Base-by-base conservation (phyloP, 2,797 vertebrate genomes). In the Champsocephalus esox region DNA sequence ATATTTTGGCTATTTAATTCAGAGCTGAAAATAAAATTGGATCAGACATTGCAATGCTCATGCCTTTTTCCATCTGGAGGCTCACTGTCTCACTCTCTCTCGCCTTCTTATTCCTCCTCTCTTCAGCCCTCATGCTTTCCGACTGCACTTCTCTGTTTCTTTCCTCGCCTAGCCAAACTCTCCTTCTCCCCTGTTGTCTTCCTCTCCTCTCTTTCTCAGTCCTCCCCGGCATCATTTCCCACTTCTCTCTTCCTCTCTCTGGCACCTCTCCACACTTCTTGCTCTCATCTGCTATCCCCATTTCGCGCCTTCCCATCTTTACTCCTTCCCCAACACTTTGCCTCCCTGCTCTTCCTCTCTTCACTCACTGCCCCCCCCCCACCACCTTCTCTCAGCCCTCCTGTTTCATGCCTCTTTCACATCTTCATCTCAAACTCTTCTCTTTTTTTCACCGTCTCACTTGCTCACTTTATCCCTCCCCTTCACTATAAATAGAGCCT, bases 21-120 rank as follows among this genome's bases (percentile, higher is more conserved):
- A 64, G 76, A 65, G 83, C 81, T 79, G 71, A 78, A 88, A 84
- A 91, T 89, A 89, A 90, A 92, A 92, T 81, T 89, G 91, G 88
- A 93, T 92, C 79, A 81, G 73, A 66, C 83, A 84, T 88, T 81
- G 84, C 81, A 70, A 79, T 76, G 73, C 78, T 91, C 80, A 78
- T 83, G 87, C 80, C 71, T 79, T 69, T 82, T 80, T 90, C 90
- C 90, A 92, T 92, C 90, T 93, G 90, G 88, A 92, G 82, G 77
- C 86, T 83, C 78, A 79, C 72, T 74, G 70, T 87, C 77, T 88
- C 68, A 70, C 73, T 77, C 58, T 58, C 41, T 45, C 65, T 64
- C 69, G 61, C 46, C 65, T 85, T 80, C 72, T 77, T 77, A 86
- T 85, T 61, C 82, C 61, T 80, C 72, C 67, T 71, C 75, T 81